Evolutionary conservation across 2,797 vertebrate species (phyloP).

Genomic region (Hydrocynus forskahlii): DNA sequence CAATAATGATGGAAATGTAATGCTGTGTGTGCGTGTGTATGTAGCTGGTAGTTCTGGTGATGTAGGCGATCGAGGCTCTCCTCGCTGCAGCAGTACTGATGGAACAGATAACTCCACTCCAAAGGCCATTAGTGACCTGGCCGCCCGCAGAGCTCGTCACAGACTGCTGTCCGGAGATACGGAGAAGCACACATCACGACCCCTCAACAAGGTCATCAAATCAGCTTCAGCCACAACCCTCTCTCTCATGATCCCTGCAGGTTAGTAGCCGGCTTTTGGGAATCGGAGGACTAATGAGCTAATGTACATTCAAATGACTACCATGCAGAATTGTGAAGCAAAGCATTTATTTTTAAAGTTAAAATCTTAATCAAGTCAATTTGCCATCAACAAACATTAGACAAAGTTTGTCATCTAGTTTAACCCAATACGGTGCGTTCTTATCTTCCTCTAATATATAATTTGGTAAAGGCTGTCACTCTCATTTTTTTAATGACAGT

Average conservation of each 20-base stretch:
- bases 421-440: no score
- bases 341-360: no score
- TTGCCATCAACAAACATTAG: no score
- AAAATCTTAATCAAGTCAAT: no score
- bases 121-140: slow-evolving; percentile 95
- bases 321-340: not conserved
- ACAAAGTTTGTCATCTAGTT: no score
- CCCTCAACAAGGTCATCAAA: slow-evolving; percentile 97
- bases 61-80: slow-evolving; percentile 72
- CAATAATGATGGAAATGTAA: not conserved
- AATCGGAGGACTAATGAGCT: not conserved
- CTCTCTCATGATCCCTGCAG: slow-evolving; percentile 95
- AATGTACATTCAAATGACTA: not conserved
- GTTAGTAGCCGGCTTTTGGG: slow-evolving; percentile 67
- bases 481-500: no score
- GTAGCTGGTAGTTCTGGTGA: slow-evolving; percentile 82
- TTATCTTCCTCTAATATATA: no score
- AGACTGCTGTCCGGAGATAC: slow-evolving; percentile 91
- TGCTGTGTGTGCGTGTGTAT: slow-evolving; percentile 38
- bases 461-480: no score
- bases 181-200: slow-evolving; percentile 86
- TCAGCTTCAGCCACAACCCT: slow-evolving; percentile 94
- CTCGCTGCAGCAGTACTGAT: slow-evolving; percentile 74
- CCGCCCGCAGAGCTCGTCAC: slow-evolving; percentile 92
- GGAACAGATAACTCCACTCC: slow-evolving; percentile 81